Conservation (phyloP, 1,140 invertebrate species). For the Drosophila nebulosa region DNA sequence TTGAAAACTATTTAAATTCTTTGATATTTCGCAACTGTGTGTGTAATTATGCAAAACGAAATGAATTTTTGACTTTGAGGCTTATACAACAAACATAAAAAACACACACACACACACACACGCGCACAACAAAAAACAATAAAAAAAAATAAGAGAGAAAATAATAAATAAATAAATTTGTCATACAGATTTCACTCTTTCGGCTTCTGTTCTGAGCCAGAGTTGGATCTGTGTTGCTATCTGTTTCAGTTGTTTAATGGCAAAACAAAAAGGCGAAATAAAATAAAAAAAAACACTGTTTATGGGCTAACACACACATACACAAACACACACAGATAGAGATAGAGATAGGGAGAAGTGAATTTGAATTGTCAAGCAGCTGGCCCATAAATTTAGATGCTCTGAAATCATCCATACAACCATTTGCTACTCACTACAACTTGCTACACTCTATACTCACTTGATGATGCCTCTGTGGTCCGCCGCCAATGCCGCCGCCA, state of each 20-base stretch:
- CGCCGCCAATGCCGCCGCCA: slow-evolving; percentile 51
- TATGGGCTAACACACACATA: slow-evolving; percentile 34
- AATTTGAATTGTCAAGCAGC: no score
- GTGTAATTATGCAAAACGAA: no score
- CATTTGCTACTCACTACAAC: background rate
- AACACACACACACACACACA: no score
- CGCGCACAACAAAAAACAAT: background rate
- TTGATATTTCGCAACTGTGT: no score
- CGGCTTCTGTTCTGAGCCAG: background rate
- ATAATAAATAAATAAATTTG: background rate
- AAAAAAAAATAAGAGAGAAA: slow-evolving; percentile 4
- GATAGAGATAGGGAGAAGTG: no score
- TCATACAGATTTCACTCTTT: background rate
- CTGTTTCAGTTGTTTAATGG: background rate
- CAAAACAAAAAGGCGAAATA: background rate
- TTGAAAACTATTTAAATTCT: no score
- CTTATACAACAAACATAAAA: background rate
- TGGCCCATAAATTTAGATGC: background rate
- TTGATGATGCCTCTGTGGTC: slow-evolving; percentile 76
- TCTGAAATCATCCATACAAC: slow-evolving; percentile 21
- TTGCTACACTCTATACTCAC: slow-evolving; percentile 44
- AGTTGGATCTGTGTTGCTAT: background rate
- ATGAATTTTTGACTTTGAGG: no score
- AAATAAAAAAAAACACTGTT: slow-evolving; percentile 27
- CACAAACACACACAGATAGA: slow-evolving; percentile 21